Base-by-base conservation (phyloP, 2,888 invertebrate species). In the Aethes cnicana region DNA sequence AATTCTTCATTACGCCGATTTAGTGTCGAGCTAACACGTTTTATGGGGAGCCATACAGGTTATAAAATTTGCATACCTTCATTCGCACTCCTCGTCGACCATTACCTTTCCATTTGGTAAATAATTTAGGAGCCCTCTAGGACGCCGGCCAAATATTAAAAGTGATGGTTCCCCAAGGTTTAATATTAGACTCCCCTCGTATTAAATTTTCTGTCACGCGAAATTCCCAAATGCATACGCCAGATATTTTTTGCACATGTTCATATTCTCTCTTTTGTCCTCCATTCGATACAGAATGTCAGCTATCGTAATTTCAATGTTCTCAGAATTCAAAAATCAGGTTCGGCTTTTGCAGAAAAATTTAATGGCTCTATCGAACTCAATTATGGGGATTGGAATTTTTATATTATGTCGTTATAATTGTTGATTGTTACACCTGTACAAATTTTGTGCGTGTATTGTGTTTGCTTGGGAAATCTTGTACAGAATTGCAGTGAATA, bases 91-190 rank as follows among this genome's bases (percentile, higher is more conserved):
- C 79, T 85, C 82, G 77, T 73, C 80, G 77, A 74, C 87, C 87
- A 88, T 89, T 88, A 88, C 88, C 88, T 89, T 86, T 84, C 86
- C 84, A 88, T 89, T 89, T 86, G 83, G 84, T 86, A 86, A 88
- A 89, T 89, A 89, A 89, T 89, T 88, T 89, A 88, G 83, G 73
- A 78, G 81, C 80, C 88, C 89, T 81, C 81, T 76, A 89, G 87
- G 88, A 84, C 81, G 70, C 66, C 80, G 79, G 81, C 83, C 84
- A 87, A 81, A 88, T 89, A 89, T 89, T 89, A 89, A 89, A 89
- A 89, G 85, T 88, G 88, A 89, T 89, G 88, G 84, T 80, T 89
- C 89, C 88, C 88, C 70, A 69, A 85, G 88, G 88, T 84, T 88
- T 88, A 88, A 88, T 89, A 88, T 87, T 84, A 83, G 84, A 86